These are phyloP conservation scores for Aplysina aerophoba DNA, from an alignment of 37 sponge, comb jelly and placozoan genomes.

Conservation along the genomic window DNA sequence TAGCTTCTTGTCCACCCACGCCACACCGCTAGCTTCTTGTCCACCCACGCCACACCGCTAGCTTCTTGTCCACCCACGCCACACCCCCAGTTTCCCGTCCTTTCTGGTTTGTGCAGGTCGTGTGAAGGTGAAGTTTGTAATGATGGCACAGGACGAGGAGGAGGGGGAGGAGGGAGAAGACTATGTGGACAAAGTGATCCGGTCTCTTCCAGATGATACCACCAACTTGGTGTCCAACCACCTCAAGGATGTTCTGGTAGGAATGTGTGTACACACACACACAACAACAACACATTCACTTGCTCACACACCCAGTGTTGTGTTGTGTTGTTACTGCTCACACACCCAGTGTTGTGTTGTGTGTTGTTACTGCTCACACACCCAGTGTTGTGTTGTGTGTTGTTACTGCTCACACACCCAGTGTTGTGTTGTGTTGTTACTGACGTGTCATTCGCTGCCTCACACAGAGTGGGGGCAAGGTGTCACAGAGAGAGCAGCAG, in stretches of 20 bases:
- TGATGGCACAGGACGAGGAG: neutral
- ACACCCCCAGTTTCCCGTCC: no score
- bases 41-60: no score
- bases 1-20: no score
- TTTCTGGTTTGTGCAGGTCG: no score
- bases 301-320: neutral
- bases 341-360: neutral
- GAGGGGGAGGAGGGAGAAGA: neutral
- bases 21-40: no score
- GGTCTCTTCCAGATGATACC: slow-evolving; percentile 24
- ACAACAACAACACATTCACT: neutral
- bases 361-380: neutral
- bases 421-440: neutral
- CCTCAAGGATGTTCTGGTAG: slow-evolving; percentile 19
- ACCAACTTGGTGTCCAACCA: slow-evolving; percentile 1
- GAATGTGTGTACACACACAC: neutral
- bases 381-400: neutral
- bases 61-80: no score
- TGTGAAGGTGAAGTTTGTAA: slow-evolving; percentile 10
- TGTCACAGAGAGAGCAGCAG: slow-evolving; percentile 14
- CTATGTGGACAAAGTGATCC: neutral
- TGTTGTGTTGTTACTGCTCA: neutral
- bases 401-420: neutral
- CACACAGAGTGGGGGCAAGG: slow-evolving; percentile 26
- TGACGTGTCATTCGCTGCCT: no score